Evolutionary conservation across 2,797 vertebrate genomes (phyloP).

Genomic region (Rhadinocentrus ornatus): DNA sequence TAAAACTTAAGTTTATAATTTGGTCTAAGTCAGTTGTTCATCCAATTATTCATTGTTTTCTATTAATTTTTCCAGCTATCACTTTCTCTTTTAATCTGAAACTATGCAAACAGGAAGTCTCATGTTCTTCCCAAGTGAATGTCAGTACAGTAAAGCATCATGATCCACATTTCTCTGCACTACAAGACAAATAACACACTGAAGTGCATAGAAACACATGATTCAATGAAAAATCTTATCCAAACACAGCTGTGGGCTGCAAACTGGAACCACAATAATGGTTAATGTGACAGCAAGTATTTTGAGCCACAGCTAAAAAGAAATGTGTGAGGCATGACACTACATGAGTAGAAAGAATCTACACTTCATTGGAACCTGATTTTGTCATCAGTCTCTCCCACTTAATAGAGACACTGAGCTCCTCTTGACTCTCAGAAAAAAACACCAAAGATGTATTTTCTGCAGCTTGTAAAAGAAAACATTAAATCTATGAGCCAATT

Average conservation of each 20-base stretch:
- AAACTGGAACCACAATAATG: conserved; percentile 33
- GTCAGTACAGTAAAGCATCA: conserved; percentile 28
- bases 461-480: background rate
- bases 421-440: background rate
- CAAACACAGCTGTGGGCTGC: conserved; percentile 17
- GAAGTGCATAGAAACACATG: conserved; percentile 27
- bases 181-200: conserved; percentile 46
- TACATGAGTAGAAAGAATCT: background rate
- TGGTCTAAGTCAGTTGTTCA: background rate
- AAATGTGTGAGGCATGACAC: background rate
- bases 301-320: conserved; percentile 17
- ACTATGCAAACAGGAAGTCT: background rate
- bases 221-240: conserved; percentile 24
- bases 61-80: background rate
- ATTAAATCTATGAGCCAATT: background rate
- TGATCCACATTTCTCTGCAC: conserved; percentile 19
- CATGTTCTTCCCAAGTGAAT: conserved; percentile 32
- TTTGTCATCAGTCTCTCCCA: background rate
- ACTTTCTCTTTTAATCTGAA: background rate
- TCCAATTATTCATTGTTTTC: conserved; percentile 3
- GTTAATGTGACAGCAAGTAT: conserved; percentile 7
- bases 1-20: background rate
- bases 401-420: background rate
- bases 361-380: background rate
- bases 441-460: background rate